Evolutionary conservation across 2,888 invertebrate species (phyloP), one percentile per base, ranked within the genome.

Genomic region (Cotesia congregata): DNA sequence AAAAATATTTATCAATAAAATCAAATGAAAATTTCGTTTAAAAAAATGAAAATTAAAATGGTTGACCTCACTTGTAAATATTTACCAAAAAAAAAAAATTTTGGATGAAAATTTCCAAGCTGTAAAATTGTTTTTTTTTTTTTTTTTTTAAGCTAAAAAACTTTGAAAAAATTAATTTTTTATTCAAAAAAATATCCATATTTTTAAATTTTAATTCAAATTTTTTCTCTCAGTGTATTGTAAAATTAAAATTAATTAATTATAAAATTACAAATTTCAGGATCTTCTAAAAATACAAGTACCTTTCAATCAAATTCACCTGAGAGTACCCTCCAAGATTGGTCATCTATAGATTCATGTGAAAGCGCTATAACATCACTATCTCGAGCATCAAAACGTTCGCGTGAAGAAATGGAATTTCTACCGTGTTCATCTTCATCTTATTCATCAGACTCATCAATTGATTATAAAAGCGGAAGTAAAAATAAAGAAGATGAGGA

Each of bases 341-440:
- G 74, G 20, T 41, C 75, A 6, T 70, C 80, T 1, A 74, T 60
- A 9, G 77, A 76, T 64, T 64, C 77, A 39, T 39, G 80, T n/a
- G 80, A 30, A 68, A 69, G 78, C 2, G 40, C 77, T 0, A 79
- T 81, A 7, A 77, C 77, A 1, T 9, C 79, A 5, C 38, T 75
- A n/a, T 70, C 67, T 40, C 78, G 83, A 65, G 62, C 84, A 12
- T 78, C 79, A 4, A 87, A 87, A 76, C 84, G 87, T 39, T 67
- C 83, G 0, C 81, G 87, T 7, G 87, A 87, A 6, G 39, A 69
- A 4, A 62, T 72, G 0, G 84, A 84, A 5, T 61, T 68, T 6
- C 0, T 73, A 3, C 1, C 79, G 0, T 62, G 17, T 17, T 15
- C 62, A n/a, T 62, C 62, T 15, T 30, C 0, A 72, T 39, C 65